Percentiles rank a stretch among this genome's conserved stretches.
Evolutionary conservation across 2,113 vertebrate species (phyloP).

Genomic region (Bujurquina vittata): DNA sequence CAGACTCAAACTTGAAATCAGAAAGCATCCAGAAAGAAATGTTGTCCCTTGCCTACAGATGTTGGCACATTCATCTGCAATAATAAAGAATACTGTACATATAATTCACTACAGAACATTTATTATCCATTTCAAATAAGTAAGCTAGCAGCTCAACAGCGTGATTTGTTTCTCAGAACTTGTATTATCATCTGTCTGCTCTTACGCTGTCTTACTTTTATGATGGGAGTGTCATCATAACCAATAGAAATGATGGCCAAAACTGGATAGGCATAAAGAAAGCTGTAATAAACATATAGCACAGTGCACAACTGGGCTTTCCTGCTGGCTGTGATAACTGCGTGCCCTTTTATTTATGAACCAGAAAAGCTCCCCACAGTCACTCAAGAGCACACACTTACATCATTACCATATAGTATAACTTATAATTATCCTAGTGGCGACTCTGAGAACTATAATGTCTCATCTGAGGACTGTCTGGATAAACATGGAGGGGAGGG

Average conservation of each 20-base stretch:
- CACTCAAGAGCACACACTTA: neutral
- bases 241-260: neutral
- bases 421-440: constrained; percentile 20
- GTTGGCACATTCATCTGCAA: neutral
- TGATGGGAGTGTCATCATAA: neutral
- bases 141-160: neutral
- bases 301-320: neutral
- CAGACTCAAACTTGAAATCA: neutral
- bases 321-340: neutral
- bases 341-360: constrained; percentile 1
- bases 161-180: neutral
- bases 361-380: neutral
- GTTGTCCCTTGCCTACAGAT: neutral
- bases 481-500: constrained; percentile 15
- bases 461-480: constrained; percentile 45
- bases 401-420: neutral
- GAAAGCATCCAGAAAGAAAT: neutral
- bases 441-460: constrained; percentile 5
- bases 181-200: neutral
- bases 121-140: neutral
- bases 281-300: neutral
- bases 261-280: neutral
- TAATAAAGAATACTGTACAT: neutral
- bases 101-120: neutral
- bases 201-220: neutral